Base-by-base conservation (phyloP, 1,140 invertebrate species). In the Nomia melanderi region DNA sequence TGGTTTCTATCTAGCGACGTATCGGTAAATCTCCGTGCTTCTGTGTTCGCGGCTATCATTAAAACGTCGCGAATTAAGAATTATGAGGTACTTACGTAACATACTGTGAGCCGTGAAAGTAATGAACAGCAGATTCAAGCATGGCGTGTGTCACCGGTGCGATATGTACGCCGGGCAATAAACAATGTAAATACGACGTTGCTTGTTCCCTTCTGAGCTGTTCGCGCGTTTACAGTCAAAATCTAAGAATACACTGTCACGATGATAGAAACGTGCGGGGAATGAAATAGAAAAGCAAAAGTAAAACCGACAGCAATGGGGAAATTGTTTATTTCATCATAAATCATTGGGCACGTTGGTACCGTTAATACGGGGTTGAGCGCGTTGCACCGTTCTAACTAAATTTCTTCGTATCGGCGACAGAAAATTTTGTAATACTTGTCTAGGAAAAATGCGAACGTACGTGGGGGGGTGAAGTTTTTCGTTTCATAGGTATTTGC, bases 121-220 rank as follows among this genome's bases (percentile, higher is more conserved):
- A 76, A 76, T 59, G 64, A 76, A 76, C 65, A 25, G 73, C 73
- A 29, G 47, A 76, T 76, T 47, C 73, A 57, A 23, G 20, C 64
- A 59, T 29, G 53, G 39, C 31, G 64, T 47, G 64, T 76, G 65
- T 76, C 73, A 76, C 65, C 54, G 25, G 25, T 64, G 54, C 36
- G 74, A 70, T 60, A 77, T 57, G 53, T 25, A 1, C 66, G 57
- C 14, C 25, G 20, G 27, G 67, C 14, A 77, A 77, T 77, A 77
- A 77, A 77, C 75, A 77, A 77, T 77, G 57, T 70, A 62, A 77
- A 77, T 70, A 44, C 75, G 75, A 71, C 75, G 75, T 70, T 44
- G 56, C 20, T 56, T 25, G 66, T 71, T 54, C 57, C 57, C n/a
- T 33, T 14, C 20, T 33, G 44, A 17, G 56, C 23, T 59, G 57